Percentiles rank a stretch among this genome's conserved stretches.
Conservation (phyloP, 2,888 invertebrate genomes). For the Rambutsinella grinnellia region DNA sequence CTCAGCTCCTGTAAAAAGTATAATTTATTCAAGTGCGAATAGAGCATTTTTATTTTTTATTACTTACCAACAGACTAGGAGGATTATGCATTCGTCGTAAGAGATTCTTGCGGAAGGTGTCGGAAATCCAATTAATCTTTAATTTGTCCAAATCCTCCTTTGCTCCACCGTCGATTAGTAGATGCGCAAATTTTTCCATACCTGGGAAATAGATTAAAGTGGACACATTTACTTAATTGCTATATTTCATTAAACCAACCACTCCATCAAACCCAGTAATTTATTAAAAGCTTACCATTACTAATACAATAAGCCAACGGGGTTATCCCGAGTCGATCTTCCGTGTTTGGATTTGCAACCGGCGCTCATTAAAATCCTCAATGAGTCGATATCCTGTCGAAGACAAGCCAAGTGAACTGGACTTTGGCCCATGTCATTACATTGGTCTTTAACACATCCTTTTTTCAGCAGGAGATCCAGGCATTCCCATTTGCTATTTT, state of each 20-base stretch:
- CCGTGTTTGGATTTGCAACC: constrained; percentile 59
- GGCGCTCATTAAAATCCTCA: constrained; percentile 56
- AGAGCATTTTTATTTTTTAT: too few species aligned
- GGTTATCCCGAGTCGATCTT: constrained; percentile 57
- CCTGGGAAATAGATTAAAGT: constrained; percentile 34
- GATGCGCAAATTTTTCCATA: constrained; percentile 45
- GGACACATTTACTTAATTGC: background rate
- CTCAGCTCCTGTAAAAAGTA: too few species aligned
- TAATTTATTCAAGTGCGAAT: constrained; percentile 26
- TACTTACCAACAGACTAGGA: constrained; percentile 41
- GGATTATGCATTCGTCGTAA: constrained; percentile 48
- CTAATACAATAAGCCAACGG: constrained; percentile 56
- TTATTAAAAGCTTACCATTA: constrained; percentile 38
- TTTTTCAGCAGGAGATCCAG: constrained; percentile 61
- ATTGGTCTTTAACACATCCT: constrained; percentile 58
- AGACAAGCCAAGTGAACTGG: constrained; percentile 62
- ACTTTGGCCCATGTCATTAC: constrained; percentile 60
- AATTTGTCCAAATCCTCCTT: constrained; percentile 49
- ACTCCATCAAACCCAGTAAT: background rate
- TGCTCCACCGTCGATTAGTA: constrained; percentile 60
- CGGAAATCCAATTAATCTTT: constrained; percentile 36
- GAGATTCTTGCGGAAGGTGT: constrained; percentile 40
- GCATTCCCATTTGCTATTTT: constrained; percentile 62
- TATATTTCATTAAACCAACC: background rate
- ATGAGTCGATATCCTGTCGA: constrained; percentile 56